Conservation (phyloP, 1,140 invertebrate genomes). For the Teleopsis dalmanni region DNA sequence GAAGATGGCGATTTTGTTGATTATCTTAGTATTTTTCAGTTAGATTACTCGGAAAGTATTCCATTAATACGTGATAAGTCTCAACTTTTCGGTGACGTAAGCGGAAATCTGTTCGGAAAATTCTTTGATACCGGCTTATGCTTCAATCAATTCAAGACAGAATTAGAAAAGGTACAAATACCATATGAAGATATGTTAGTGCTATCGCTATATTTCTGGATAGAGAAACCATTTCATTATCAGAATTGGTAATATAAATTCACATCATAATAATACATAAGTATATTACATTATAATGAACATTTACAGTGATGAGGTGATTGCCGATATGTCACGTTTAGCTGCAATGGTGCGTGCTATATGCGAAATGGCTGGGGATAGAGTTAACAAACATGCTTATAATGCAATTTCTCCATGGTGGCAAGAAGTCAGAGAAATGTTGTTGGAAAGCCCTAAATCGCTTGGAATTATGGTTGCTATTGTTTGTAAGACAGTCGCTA, state of each 20-base stretch:
- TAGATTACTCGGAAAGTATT: conserved; percentile 21
- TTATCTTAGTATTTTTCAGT: conserved; percentile 32
- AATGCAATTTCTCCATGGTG: conserved; percentile 67
- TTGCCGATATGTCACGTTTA: conserved; percentile 36
- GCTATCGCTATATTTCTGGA: conserved; percentile 37
- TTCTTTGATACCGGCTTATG: conserved; percentile 26
- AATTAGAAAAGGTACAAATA: conserved; percentile 18
- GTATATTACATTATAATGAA: neutral
- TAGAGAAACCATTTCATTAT: conserved; percentile 37
- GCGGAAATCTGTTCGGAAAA: conserved; percentile 26
- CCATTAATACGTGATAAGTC: conserved; percentile 18
- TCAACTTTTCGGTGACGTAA: conserved; percentile 25
- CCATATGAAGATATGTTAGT: conserved; percentile 30
- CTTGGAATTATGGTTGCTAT: conserved; percentile 68
- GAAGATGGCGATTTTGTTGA: conserved; percentile 34
- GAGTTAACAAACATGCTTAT: conserved; percentile 49
- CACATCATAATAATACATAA: too few species aligned
- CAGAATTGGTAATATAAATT: conserved; percentile 25
- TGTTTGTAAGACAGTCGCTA: conserved; percentile 64
- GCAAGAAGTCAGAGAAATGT: conserved; percentile 59
- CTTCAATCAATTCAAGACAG: conserved; percentile 31
- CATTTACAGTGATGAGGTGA: conserved; percentile 33
- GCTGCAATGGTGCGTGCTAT: conserved; percentile 32
- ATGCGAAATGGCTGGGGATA: conserved; percentile 33
- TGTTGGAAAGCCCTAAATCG: conserved; percentile 62